Percentiles rank a stretch among this genome's conserved stretches.
These are phyloP conservation scores for Phylloscopus collybita DNA, from an alignment of 2,797 vertebrate species.

Conservation along the genomic window DNA sequence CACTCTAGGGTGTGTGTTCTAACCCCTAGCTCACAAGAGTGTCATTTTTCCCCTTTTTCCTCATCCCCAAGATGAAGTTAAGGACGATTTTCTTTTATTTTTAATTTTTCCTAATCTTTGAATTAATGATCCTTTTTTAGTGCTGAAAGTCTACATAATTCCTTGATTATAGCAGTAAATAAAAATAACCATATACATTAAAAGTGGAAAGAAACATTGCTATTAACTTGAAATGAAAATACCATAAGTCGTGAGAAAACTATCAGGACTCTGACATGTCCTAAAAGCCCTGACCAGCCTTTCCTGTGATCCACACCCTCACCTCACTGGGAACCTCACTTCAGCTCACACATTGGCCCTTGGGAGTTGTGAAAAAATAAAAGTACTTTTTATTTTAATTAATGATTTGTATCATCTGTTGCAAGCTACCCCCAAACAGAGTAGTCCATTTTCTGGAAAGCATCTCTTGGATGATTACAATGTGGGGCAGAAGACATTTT, in stretches of 20 bases:
- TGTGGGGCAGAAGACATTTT: background rate
- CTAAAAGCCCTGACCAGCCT: background rate
- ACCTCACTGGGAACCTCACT: background rate
- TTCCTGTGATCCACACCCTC: background rate
- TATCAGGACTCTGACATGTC: background rate
- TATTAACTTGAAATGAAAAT: background rate
- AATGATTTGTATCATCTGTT: background rate
- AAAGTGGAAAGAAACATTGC: background rate
- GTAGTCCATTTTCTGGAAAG: background rate
- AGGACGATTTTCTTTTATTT: background rate
- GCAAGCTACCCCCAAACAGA: background rate
- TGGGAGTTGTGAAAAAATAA: background rate
- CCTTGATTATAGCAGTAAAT: background rate
- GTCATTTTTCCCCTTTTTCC: background rate
- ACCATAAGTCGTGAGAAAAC: background rate
- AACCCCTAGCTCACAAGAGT: background rate
- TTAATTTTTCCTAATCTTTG: background rate
- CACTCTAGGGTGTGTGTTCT: background rate
- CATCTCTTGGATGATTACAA: background rate
- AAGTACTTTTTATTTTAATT: background rate
- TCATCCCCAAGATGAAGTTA: background rate
- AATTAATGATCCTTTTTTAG: background rate
- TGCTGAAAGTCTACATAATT: background rate
- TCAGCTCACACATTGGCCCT: rapidly evolving
- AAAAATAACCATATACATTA: background rate